Evolutionary conservation across 1,140 invertebrate species (phyloP), one percentile per base, ranked within the genome.

Genomic region (Cardiocondyla obscurior): DNA sequence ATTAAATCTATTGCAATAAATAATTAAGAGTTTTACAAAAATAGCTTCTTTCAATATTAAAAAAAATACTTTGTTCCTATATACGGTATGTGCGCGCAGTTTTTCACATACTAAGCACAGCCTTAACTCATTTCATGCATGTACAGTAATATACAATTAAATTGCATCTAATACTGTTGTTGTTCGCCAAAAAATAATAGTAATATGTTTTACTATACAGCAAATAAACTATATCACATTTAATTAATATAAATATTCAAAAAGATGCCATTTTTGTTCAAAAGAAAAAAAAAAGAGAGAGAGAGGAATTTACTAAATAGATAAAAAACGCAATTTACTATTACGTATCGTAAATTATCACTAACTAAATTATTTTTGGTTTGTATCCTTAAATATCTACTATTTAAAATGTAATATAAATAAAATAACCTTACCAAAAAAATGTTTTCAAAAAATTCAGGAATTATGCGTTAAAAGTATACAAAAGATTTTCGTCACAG

Each of bases 401-500:
- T 49, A 19, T 16, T 8, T n/a, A 49, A 67, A 49, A 25, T 65
- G 19, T 51, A 33, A 76, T 51, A 46, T 0, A 3, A 76, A n/a
- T 67, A 1, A 12, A 51, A 51, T n/a, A 60, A 51, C 19, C 58
- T 55, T 1, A 0, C 22, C 3, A 3, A 1, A 28, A 42, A 55
- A 44, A 39, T 55, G n/a, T 10, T 0, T 39, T 3, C 33, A n/a
- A 49, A 60, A 69, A 0, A 19, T 53, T 46, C n/a, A 10, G 14
- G 73, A 85, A 46, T 82, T 90, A 93, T 28, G 44, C 64, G 5
- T 90, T 92, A 90, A 97, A 97, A 42, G 95, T 96, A 88, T 97
- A 97, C 0, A 97, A 93, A 39, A 97, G 91, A 91, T 96, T 96
- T 81, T 95, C 94, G 88, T 97, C 96, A 69, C 95, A 95, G 91